Conservation (phyloP, 2,113 vertebrate genomes). For the Podocnemis expansa region DNA sequence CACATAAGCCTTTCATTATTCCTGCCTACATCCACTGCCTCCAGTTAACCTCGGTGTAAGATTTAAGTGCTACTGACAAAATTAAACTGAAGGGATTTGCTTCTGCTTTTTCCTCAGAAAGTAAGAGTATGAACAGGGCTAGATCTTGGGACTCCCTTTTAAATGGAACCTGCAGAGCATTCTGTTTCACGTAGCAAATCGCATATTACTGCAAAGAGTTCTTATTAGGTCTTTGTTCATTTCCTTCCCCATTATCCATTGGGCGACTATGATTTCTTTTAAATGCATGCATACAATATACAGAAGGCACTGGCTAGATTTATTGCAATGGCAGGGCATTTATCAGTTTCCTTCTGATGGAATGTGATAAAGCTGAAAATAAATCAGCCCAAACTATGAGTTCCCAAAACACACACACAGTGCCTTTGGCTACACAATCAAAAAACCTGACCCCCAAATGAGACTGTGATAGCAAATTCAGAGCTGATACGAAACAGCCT, state of each 20-base stretch:
- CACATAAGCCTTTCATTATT: background rate
- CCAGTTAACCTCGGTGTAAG: background rate
- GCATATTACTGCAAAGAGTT: background rate
- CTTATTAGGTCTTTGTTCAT: background rate
- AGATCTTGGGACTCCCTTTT: background rate
- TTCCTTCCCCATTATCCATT: background rate
- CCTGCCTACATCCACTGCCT: background rate
- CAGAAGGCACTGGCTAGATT: slow-evolving; percentile 38
- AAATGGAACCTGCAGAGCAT: background rate
- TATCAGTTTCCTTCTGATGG: slow-evolving; percentile 62
- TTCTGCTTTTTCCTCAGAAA: background rate
- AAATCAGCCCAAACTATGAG: slow-evolving; percentile 58
- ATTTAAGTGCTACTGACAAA: background rate
- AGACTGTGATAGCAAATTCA: slow-evolving; percentile 30
- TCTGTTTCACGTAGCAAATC: background rate
- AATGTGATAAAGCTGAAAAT: slow-evolving; percentile 67
- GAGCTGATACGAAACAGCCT: background rate
- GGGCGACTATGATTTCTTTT: background rate
- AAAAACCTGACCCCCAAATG: slow-evolving; percentile 39
- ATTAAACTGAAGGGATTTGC: background rate
- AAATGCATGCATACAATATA: background rate
- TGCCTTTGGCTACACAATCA: slow-evolving; percentile 66
- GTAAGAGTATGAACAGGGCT: background rate
- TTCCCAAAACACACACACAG: slow-evolving; percentile 48
- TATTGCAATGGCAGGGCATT: slow-evolving; percentile 25